Evolutionary conservation across 2,888 invertebrate species (phyloP).

Genomic region (Metalampra italica): DNA sequence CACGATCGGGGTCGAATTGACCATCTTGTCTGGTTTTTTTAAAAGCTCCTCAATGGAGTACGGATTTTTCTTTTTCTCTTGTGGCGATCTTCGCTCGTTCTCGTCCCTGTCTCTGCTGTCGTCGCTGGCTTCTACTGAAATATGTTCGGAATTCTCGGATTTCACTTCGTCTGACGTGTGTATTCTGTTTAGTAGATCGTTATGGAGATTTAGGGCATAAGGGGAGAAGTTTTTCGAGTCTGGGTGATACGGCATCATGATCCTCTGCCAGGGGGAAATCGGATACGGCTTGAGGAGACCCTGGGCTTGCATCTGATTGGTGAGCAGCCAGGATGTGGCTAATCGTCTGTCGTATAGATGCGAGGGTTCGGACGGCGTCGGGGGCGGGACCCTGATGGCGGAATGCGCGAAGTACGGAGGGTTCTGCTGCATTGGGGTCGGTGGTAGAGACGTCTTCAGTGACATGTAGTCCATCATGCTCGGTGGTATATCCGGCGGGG

Average conservation of each 20-base stretch:
- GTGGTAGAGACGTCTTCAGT: conserved; percentile 50
- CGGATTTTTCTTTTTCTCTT: conserved; percentile 84
- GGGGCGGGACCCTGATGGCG: conserved; percentile 60
- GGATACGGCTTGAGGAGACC: conserved; percentile 72
- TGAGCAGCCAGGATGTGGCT: conserved; percentile 76
- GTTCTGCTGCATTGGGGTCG: conserved; percentile 42
- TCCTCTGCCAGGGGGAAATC: conserved; percentile 77
- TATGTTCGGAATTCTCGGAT: conserved; percentile 63
- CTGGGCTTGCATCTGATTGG: conserved; percentile 72
- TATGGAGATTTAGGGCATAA: conserved; percentile 57
- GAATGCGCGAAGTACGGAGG: conserved; percentile 65
- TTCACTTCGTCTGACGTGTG: conserved; percentile 58
- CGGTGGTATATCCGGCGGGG: conserved; percentile 54
- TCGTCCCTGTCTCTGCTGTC: conserved; percentile 78
- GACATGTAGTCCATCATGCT: conserved; percentile 71
- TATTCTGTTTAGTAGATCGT: conserved; percentile 56
- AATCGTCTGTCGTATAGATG: conserved; percentile 69
- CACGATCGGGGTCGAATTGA: conserved; percentile 47
- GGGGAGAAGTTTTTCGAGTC: conserved; percentile 60
- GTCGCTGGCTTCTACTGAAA: conserved; percentile 79
- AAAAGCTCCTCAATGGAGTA: conserved; percentile 92
- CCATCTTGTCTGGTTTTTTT: conserved; percentile 86
- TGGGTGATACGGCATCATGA: conserved; percentile 76
- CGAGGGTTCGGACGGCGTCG: conserved; percentile 40
- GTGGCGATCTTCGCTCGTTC: conserved; percentile 43